phyloP scores from a whole-genome alignment of 2,113 vertebrate species.

The Macroglossus sobrinus region DNA sequence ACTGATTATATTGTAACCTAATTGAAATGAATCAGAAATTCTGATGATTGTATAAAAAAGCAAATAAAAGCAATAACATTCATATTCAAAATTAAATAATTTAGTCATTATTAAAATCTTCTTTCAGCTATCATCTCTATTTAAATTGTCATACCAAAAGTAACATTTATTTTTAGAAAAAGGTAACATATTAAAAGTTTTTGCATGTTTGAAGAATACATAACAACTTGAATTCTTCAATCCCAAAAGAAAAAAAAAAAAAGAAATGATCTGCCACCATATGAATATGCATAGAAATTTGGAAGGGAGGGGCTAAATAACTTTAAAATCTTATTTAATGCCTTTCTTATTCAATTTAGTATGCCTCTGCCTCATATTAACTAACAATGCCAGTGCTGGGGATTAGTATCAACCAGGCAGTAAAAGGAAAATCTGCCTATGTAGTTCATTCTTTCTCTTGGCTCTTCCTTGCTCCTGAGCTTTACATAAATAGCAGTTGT shows the following conservation, averaged over 20 bases:
- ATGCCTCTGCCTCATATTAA: neutral
- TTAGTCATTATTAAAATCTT: neutral
- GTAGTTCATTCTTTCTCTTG: neutral
- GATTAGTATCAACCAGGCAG: too few species aligned
- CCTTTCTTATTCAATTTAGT: neutral
- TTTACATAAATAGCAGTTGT: neutral
- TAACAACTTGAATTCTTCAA: neutral
- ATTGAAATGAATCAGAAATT: conserved; percentile 20
- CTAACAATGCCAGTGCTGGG: neutral
- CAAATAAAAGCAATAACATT: neutral
- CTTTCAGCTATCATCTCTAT: neutral
- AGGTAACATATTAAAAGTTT: neutral
- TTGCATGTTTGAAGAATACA: neutral
- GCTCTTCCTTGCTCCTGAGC: neutral
- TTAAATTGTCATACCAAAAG: conserved; percentile 28
- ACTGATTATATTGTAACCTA: conserved; percentile 34
- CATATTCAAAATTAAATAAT: conserved; percentile 31
- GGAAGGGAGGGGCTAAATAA: neutral
- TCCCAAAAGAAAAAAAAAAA: neutral
- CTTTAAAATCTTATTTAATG: neutral
- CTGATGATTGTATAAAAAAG: neutral
- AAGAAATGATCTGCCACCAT: neutral
- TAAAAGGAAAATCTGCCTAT: neutral
- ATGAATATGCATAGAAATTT: neutral
- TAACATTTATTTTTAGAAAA: neutral